Evolutionary conservation across 2,797 vertebrate genomes (phyloP).

Genomic region (Periophthalmus magnuspinnatus): DNA sequence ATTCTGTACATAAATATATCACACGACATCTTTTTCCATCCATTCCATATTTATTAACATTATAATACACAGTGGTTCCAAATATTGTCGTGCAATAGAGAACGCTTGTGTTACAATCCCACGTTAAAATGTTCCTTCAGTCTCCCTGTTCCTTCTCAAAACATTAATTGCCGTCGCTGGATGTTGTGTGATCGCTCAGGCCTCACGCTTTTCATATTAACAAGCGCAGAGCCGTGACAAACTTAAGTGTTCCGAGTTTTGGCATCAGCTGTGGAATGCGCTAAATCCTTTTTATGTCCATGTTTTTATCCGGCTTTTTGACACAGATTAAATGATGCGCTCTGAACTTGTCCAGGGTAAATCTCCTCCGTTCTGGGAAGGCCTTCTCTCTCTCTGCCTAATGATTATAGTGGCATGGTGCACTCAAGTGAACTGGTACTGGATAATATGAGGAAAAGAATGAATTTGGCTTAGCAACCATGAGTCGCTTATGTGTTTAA

Average conservation of each 20-base stretch:
- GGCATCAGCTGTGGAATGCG: slow-evolving; percentile 35
- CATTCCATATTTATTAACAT: too few relatives aligned
- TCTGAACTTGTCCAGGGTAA: slow-evolving; percentile 22
- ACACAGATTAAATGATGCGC: slow-evolving; percentile 29
- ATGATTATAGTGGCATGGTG: slow-evolving; percentile 22
- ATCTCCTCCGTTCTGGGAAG: slow-evolving; percentile 33
- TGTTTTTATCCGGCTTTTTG: slow-evolving; percentile 28
- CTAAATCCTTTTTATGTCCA: slow-evolving; percentile 16
- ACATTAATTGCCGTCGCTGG: slow-evolving; percentile 34
- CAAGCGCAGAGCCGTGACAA: slow-evolving; percentile 46
- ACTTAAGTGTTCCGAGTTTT: slow-evolving; percentile 29
- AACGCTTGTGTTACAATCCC: too few relatives aligned
- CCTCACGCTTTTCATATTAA: slow-evolving; percentile 35
- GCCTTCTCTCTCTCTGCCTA: slow-evolving; percentile 15
- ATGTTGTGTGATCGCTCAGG: slow-evolving; percentile 42
- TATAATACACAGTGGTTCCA: too few relatives aligned
- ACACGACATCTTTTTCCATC: too few relatives aligned
- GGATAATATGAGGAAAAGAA: neutral
- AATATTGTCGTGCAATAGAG: too few relatives aligned
- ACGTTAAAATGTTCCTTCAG: slow-evolving; percentile 21
- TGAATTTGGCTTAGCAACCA: neutral
- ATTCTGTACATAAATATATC: too few relatives aligned
- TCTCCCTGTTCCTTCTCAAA: slow-evolving; percentile 13
- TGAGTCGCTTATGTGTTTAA: neutral
- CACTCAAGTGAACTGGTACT: slow-evolving; percentile 19